Percentiles rank a stretch among this genome's conserved stretches.
Conservation (phyloP, 1,140 invertebrate species). For the Asobara japonica region DNA sequence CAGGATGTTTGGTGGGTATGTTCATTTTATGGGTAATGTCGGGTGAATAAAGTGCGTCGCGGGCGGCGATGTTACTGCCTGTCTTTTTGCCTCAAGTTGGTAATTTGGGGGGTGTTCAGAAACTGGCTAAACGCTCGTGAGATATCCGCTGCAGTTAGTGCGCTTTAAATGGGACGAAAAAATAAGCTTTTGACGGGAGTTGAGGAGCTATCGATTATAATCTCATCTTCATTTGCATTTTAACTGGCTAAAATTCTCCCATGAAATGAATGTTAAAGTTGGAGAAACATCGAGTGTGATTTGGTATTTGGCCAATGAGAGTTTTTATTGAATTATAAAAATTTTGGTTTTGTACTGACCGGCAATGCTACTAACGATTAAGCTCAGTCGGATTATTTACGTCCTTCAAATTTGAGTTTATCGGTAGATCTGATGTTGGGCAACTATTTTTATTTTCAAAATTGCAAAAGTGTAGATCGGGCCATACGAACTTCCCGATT, state of each 20-base stretch:
- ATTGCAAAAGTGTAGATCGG: too few relatives aligned
- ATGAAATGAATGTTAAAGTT: not conserved
- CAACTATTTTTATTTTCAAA: too few relatives aligned
- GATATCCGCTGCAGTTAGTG: not conserved
- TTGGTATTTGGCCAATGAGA: too few relatives aligned
- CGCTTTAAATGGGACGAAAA: not conserved
- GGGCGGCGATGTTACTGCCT: not conserved
- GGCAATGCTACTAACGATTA: too few relatives aligned
- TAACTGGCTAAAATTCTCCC: not conserved
- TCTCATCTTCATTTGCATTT: not conserved
- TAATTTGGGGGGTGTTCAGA: not conserved
- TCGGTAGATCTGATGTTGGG: too few relatives aligned
- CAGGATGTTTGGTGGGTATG: too few relatives aligned
- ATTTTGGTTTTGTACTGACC: too few relatives aligned
- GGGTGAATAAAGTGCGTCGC: not conserved
- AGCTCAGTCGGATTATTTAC: too few relatives aligned
- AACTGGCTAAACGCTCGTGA: not conserved
- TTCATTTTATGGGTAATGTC: slow-evolving; percentile 9
- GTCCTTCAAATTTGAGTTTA: too few relatives aligned
- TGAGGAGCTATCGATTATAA: slow-evolving; percentile 7
- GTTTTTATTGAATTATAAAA: too few relatives aligned
- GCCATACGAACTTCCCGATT: too few relatives aligned
- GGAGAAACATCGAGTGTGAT: too few relatives aligned
- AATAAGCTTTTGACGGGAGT: not conserved
- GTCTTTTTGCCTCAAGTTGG: not conserved